phyloP scores from a whole-genome alignment of 2,888 invertebrate species.

The Odontomyia ornata region DNA sequence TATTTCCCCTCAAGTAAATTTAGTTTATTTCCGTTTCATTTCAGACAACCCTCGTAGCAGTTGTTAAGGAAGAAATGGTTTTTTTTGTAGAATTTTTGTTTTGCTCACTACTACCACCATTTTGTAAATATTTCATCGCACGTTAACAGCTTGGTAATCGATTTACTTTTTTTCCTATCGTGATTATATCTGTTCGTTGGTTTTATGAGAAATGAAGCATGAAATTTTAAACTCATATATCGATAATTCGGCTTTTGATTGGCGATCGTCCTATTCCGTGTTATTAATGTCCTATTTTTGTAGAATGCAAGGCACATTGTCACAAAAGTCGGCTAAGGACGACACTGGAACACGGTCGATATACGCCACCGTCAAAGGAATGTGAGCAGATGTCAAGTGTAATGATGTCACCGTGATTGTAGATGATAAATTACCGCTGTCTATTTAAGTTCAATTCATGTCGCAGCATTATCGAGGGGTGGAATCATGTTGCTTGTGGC shows the following conservation, averaged over 20 bases:
- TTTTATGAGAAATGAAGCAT: background rate
- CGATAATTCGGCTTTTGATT: background rate
- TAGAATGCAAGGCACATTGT: background rate
- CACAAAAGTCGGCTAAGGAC: background rate
- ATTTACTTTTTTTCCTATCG: background rate
- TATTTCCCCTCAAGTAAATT: background rate
- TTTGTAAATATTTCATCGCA: background rate
- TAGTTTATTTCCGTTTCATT: slow-evolving; percentile 1
- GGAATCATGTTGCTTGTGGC: background rate
- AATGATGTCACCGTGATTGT: slow-evolving; percentile 20
- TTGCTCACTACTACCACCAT: background rate
- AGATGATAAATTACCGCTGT: background rate
- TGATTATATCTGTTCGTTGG: background rate
- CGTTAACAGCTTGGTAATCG: background rate
- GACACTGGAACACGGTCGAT: background rate
- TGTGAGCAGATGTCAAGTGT: background rate
- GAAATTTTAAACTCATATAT: background rate
- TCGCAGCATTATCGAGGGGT: background rate
- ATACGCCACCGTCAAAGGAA: background rate
- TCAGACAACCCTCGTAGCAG: background rate
- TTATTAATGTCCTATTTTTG: slow-evolving; percentile 3
- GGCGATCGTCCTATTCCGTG: background rate
- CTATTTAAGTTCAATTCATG: background rate
- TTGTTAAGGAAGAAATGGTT: background rate
- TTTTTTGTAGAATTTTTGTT: background rate